These are phyloP conservation scores for Caenorhabditis macrosperma DNA, from an alignment of 2,888 invertebrate species.

Conservation along the genomic window DNA sequence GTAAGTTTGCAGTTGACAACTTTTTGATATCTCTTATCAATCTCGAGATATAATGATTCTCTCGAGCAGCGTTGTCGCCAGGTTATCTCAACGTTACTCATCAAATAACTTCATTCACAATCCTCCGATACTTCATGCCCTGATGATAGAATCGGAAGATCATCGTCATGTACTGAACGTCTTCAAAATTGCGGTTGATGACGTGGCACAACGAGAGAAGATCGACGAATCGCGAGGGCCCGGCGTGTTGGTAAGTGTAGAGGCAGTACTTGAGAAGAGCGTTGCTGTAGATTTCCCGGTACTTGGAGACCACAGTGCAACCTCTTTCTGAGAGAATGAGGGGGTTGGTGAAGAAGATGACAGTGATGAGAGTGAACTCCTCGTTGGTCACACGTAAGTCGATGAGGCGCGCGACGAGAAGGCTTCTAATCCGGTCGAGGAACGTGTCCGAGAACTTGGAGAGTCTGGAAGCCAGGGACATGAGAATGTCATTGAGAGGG, in stretches of 20 bases:
- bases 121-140: background rate
- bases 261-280: conserved; percentile 23
- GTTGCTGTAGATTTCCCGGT: background rate
- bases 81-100: no score
- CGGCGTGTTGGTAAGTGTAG: background rate
- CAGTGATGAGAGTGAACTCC: conserved; percentile 15
- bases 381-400: conserved; percentile 14
- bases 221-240: conserved; percentile 18
- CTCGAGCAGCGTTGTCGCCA: no score
- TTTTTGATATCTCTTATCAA: no score
- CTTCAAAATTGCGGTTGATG: conserved; percentile 30
- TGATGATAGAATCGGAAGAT: background rate
- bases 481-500: background rate
- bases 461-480: background rate
- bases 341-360: conserved; percentile 19
- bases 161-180: conserved; percentile 30
- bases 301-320: background rate
- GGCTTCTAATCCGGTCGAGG: conserved; percentile 12
- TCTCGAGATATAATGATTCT: no score
- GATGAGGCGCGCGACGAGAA: background rate
- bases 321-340: background rate
- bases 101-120: conserved; percentile 15
- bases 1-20: no score
- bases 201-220: conserved; percentile 14
- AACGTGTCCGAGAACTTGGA: background rate